Base-by-base conservation (phyloP, 1,140 invertebrate genomes). In the Colletes latitarsis region DNA sequence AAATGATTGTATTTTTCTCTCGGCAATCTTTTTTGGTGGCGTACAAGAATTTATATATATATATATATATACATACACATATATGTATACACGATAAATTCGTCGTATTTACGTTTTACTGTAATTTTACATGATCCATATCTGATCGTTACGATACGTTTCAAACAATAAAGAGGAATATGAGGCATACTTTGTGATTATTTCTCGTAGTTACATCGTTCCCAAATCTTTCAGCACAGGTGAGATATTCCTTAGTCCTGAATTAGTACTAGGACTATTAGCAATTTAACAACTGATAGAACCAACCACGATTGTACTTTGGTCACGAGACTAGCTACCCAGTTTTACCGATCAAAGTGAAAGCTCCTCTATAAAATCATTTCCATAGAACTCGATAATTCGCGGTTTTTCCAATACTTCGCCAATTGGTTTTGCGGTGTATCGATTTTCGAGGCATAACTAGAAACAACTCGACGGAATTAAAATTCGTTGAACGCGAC, bases 101-200 rank as follows among this genome's bases (percentile, higher is more conserved):
- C 57, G 68, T 77, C 73, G 41, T 66, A 77, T 67, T 85, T 85
- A 82, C 60, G 83, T 85, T 86, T 63, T 60, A 83, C 55, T 81
- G 68, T 69, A 70, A 83, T 86, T 86, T 86, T 86, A 86, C 84
- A 86, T 69, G 76, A 86, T 83, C 60, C 81, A 74, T 83, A 63
- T 80, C 66, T 86, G 58, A 81, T 82, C 81, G 66, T 82, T 85
- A 72, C 69, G 80, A 82, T 62, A 55, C 30, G 60, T 82, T 78
- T 85, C 75, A 72, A 78, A 77, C 76, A 86, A 85, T 85, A 86
- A 86, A 85, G 77, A 78, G 58, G 19, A 78, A 63, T 62, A 62
- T 58, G 41, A 77, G 49, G 67, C 57, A 71, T 57, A 58, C 6
- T 9, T 58, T 4, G 15, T 9, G n/a, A 9, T 58, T 2, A 12